Evolutionary conservation across 2,797 vertebrate species (phyloP).

Genomic region (Sebastes itinus): DNA sequence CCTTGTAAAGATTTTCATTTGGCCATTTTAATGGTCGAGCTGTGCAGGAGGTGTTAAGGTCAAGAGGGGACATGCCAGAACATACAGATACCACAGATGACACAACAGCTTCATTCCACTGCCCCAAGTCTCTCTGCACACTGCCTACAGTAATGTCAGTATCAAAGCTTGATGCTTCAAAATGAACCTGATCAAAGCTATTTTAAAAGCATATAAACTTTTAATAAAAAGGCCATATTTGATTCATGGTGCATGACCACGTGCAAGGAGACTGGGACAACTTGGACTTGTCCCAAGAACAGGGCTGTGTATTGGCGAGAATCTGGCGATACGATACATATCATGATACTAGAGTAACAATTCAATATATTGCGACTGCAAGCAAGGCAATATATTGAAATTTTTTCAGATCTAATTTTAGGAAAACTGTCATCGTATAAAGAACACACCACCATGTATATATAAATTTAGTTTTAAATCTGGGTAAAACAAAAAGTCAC

Average conservation of each 20-base stretch:
- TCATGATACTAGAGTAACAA: too few relatives aligned
- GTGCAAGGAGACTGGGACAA: neutral
- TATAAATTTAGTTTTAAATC: too few relatives aligned
- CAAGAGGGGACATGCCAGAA: neutral
- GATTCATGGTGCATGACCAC: neutral
- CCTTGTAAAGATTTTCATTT: neutral
- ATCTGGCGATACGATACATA: too few relatives aligned
- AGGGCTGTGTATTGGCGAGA: too few relatives aligned
- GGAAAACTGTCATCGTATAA: too few relatives aligned
- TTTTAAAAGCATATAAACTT: neutral
- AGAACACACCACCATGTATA: too few relatives aligned
- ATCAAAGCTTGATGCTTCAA: neutral
- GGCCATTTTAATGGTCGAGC: neutral
- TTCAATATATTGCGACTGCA: too few relatives aligned
- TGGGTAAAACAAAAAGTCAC: too few relatives aligned
- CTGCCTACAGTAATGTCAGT: neutral
- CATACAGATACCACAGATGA: neutral
- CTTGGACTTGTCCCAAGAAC: neutral
- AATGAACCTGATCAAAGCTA: neutral
- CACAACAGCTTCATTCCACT: neutral
- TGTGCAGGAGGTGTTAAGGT: neutral
- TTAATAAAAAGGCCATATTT: neutral
- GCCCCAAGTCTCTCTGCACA: neutral
- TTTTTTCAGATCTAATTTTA: too few relatives aligned
- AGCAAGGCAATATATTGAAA: too few relatives aligned